Base-by-base conservation (phyloP, 1,140 invertebrate species). In the Saccostrea echinata region DNA sequence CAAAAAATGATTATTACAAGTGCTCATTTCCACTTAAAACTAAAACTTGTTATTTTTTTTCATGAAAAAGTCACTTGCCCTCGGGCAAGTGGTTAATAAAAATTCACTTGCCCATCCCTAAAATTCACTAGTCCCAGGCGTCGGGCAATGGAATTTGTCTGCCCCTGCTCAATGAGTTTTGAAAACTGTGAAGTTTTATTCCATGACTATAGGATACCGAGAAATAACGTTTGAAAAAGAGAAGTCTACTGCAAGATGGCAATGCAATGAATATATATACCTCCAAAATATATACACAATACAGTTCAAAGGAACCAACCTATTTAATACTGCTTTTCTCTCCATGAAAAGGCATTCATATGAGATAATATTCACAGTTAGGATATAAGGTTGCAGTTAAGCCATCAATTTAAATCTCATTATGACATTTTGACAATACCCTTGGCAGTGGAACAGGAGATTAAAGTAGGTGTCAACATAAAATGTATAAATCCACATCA, bases 391-490 rank as follows among this genome's bases (percentile, higher is more conserved):
- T 13, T 27, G 68, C 30, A 16, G 33, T 76, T 76, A 76, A 30
- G 27, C 68, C 68, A 76, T 76, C 68, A 30, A 76, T 76, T 76
- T 30, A 76, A 76, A 76, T 76, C 68, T 30, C 68, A 76, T 76
- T 76, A 76, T 76, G 68, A 76, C 68, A 76, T 33, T 76, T 76
- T 76, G 68, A 76, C 68, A 76, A 30, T 30, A 27, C 68, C 30
- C 68, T 30, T 76, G 68, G 68, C 68, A 76, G 16, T 4, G 21
- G 68, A 30, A 30, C 68, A 76, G 1, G 68, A 76, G 68, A 76
- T 76, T 76, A 76, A 68, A 30, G 68, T 27, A 76, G 68, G 68
- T 76, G 68, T 76, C 68, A 76, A 76, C 68, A 76, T 76, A 13
- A 76, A 76, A 76, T 76, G 30, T 76, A 76, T 13, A 76, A 76